Conservation (phyloP, 1,140 invertebrate species). For the Phocides pigmalion region DNA sequence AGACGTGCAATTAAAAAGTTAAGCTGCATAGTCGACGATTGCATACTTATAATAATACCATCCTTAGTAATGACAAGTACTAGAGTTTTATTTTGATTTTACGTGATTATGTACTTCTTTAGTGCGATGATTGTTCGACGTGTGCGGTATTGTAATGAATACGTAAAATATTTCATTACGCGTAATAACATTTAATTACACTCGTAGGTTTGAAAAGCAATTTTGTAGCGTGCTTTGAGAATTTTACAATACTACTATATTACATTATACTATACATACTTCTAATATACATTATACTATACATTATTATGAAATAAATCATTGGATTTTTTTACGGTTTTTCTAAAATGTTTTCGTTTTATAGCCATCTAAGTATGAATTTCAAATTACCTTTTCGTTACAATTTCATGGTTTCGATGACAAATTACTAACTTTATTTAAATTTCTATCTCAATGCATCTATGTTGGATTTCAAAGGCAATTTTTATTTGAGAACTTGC, state of each 20-base stretch:
- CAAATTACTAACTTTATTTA: no score
- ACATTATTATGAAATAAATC: no score
- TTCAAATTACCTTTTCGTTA: no score
- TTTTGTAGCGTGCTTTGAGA: not conserved
- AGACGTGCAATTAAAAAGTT: slow-evolving; percentile 10
- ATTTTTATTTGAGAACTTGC: no score
- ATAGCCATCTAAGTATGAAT: no score
- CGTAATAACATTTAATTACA: slow-evolving; percentile 3
- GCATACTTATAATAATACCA: not conserved
- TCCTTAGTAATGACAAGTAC: slow-evolving; percentile 3
- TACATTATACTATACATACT: no score
- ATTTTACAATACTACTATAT: not conserved
- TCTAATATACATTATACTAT: no score
- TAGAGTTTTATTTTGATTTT: slow-evolving; percentile 8
- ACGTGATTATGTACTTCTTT: slow-evolving; percentile 11
- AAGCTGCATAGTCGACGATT: not conserved
- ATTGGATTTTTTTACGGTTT: no score
- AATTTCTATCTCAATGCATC: no score
- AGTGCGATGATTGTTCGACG: slow-evolving; percentile 10
- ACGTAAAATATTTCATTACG: not conserved
- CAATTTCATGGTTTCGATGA: no score
- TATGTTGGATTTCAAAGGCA: no score
- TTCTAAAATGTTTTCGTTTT: no score
- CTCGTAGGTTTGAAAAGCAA: slow-evolving; percentile 1
- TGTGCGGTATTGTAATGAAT: slow-evolving; percentile 8